A percentile compares a stretch with the other conserved stretches of the same genome.
Conservation (phyloP, 2,888 invertebrate species). For the Smittia aterrima region DNA sequence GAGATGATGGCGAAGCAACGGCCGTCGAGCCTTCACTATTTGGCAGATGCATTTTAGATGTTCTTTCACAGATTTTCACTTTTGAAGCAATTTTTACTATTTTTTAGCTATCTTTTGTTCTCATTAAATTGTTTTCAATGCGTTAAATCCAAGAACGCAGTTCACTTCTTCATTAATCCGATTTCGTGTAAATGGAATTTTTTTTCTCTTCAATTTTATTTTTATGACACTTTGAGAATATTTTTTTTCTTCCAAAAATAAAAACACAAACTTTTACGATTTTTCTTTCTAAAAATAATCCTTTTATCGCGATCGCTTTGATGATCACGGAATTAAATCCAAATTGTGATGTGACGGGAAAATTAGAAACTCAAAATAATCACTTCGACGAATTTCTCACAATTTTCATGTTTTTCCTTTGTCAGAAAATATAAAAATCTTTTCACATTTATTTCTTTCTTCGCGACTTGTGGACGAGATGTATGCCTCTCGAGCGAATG, state of each 20-base stretch:
- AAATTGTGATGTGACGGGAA: background rate
- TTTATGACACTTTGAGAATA: constrained; percentile 12
- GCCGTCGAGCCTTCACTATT: constrained; percentile 38
- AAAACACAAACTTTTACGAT: constrained; percentile 10
- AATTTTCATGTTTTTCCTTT: constrained; percentile 1
- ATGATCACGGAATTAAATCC: constrained; percentile 9
- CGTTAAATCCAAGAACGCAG: background rate
- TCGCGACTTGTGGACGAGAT: constrained; percentile 10
- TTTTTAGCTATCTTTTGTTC: constrained; percentile 1
- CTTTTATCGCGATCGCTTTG: constrained; percentile 37
- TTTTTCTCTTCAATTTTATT: background rate
- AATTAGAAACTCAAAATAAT: background rate
- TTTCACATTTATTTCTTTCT: constrained; percentile 6
- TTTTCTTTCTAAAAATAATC: constrained; percentile 33
- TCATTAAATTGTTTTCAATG: background rate
- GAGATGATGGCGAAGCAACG: constrained; percentile 37
- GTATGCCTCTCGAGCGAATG: constrained; percentile 38
- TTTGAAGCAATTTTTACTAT: constrained; percentile 27
- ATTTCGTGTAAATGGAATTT: constrained; percentile 1
- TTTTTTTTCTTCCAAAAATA: constrained; percentile 23
- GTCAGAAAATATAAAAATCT: background rate
- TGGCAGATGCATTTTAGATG: constrained; percentile 40
- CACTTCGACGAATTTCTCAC: background rate
- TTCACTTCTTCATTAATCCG: background rate
- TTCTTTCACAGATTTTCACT: background rate